Conservation (phyloP, 2,888 invertebrate species). For the Julus scandinavius region DNA sequence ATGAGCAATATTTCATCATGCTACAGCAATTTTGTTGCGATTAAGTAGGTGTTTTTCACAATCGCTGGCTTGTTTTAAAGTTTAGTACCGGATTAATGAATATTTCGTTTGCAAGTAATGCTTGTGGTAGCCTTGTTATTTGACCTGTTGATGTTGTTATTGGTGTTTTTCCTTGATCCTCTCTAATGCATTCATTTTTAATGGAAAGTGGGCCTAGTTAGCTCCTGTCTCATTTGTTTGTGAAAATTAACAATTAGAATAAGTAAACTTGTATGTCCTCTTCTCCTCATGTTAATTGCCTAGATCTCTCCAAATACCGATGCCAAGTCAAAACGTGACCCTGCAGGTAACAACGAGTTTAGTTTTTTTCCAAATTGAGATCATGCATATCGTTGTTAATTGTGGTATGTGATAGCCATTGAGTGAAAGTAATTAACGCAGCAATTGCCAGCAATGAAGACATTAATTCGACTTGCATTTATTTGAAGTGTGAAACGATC, state of each 20-base stretch:
- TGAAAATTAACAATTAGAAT: constrained; percentile 22
- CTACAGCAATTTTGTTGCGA: neutral
- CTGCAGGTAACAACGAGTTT: constrained; percentile 26
- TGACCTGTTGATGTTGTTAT: neutral
- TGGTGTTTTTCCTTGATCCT: constrained; percentile 9
- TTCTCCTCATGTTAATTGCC: neutral
- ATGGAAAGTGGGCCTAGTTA: neutral
- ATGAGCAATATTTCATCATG: neutral
- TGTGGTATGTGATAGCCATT: constrained; percentile 5
- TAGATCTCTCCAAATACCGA: neutral
- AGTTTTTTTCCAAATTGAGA: neutral
- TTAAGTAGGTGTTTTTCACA: neutral
- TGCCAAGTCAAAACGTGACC: constrained; percentile 13
- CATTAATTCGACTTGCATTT: constrained; percentile 22
- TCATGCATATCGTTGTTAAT: constrained; percentile 3
- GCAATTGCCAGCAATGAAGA: constrained; percentile 25
- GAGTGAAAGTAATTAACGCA: constrained; percentile 36
- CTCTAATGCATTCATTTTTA: neutral
- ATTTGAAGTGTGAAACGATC: constrained; percentile 9
- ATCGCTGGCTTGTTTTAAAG: neutral
- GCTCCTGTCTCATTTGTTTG: neutral
- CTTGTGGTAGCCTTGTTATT: neutral
- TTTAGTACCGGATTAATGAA: neutral
- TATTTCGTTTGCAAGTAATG: neutral
- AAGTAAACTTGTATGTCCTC: constrained; percentile 8